Evolutionary conservation across 2,888 invertebrate species (phyloP), one percentile per base, ranked within the genome.

Genomic region (Empis stercorea): DNA sequence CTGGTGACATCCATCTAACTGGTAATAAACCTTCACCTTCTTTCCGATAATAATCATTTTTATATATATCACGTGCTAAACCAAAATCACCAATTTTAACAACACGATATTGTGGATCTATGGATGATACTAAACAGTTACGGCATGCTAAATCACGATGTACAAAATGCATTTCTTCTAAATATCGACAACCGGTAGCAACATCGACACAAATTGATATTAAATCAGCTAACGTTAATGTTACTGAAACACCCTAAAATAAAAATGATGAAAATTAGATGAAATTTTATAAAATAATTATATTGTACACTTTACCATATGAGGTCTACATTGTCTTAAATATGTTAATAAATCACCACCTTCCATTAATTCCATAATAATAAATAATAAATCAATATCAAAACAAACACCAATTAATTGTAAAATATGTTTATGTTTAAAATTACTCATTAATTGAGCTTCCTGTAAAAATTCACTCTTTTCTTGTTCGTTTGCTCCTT

Each of bases 1-100:
- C 99, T 2, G 96, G 96, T 0, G 95, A 85, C 95, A 99, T 96
- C 97, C 97, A 97, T 37, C 95, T 76, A 1, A 97, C 93, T 2
- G 96, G 97, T 44, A 97, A 68, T 41, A 95, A 71, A 1, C 94
- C 82, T 72, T 84, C 84, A 2, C 89, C 87, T 69, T 93, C 93
- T 67, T 96, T 95, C 53, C 95, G 78, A 63, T 97, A 99, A 62
- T 97, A 99, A 66, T 97, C 96, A 61, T 89, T 94, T 65, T 92
- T 91, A 68, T 96, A 96, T 52, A 97, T 91, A 66, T 97, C 96
- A 52, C 97, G 75, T 0, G 97, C 95, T 10, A 99, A 73, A 0
- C 97, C 97, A 65, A 97, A 97, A 70, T 97, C 97, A 0, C 95
- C 96, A 13, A 91, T 83, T 48, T 91, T 76, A 2, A 76, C 73